Evolutionary conservation across 2,888 invertebrate species (phyloP).

Genomic region (Pyralis farinalis): DNA sequence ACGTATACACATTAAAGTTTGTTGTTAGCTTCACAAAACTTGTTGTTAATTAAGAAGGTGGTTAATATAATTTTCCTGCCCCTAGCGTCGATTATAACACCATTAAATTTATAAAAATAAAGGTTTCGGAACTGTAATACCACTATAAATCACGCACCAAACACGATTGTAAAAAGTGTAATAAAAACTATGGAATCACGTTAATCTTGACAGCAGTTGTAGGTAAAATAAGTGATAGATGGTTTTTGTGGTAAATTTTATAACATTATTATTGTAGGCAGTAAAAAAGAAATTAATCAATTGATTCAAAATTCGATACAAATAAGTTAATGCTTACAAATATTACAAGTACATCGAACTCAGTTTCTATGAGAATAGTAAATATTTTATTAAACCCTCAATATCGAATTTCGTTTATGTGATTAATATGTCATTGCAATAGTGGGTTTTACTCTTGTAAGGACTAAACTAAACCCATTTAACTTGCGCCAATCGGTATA

Average conservation of each 20-base stretch:
- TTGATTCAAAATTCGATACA: too few species aligned
- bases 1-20: neutral
- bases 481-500: too few species aligned
- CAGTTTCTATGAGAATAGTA: too few species aligned
- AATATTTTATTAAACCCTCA: too few species aligned
- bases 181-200: conserved; percentile 35
- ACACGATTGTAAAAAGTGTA: conserved; percentile 43
- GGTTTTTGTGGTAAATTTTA: neutral
- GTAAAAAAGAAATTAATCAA: too few species aligned
- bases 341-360: too few species aligned
- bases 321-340: too few species aligned
- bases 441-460: too few species aligned
- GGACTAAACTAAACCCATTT: too few species aligned
- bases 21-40: conserved; percentile 7
- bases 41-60: conserved; percentile 20
- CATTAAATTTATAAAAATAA: conserved; percentile 35
- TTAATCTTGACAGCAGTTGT: conserved; percentile 30
- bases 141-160: conserved; percentile 48
- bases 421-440: too few species aligned
- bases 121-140: conserved; percentile 34
- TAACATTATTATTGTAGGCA: too few species aligned
- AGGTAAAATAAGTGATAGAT: conserved; percentile 30
- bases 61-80: neutral
- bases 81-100: conserved; percentile 43
- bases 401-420: too few species aligned